Percentiles rank a stretch among this genome's conserved stretches.
Conservation (phyloP, 2,113 vertebrate genomes). For the Meles meles region DNA sequence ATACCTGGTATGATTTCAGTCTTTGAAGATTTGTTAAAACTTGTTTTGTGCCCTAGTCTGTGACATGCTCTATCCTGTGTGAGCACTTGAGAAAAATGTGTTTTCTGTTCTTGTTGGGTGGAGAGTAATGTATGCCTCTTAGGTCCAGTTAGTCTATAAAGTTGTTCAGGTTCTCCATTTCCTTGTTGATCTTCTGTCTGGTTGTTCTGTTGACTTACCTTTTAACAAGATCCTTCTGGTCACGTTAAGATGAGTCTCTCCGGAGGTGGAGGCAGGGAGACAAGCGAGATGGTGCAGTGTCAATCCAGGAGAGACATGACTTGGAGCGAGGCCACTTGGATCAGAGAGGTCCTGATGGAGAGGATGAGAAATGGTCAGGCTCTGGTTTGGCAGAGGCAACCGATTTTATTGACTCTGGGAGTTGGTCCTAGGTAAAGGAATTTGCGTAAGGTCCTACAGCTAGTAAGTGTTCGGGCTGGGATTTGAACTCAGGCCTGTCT, state of each 20-base stretch:
- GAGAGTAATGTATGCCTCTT: background rate
- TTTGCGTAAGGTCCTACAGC: background rate
- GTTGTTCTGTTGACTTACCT: background rate
- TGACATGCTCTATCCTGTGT: background rate
- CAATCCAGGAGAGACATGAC: background rate
- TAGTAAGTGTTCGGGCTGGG: background rate
- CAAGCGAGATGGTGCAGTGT: background rate
- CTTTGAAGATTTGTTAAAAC: background rate
- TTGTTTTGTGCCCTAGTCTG: background rate
- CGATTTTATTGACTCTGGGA: background rate
- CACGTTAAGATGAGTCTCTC: background rate
- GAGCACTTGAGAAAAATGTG: background rate
- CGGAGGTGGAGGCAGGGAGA: background rate
- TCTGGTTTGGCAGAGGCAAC: background rate
- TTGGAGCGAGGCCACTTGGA: background rate
- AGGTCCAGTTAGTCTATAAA: background rate
- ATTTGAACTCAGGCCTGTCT: background rate
- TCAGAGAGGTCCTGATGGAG: background rate
- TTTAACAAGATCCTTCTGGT: background rate
- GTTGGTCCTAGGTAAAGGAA: background rate
- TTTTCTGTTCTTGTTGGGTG: background rate
- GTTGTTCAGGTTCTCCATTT: background rate
- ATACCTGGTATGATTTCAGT: background rate
- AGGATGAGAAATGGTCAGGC: background rate
- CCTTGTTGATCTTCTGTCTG: background rate